A percentile compares a stretch with the other conserved stretches of the same genome.
phyloP scores from a whole-genome alignment of 2,888 invertebrate genomes.

The Exephanes ischioxanthus region DNA sequence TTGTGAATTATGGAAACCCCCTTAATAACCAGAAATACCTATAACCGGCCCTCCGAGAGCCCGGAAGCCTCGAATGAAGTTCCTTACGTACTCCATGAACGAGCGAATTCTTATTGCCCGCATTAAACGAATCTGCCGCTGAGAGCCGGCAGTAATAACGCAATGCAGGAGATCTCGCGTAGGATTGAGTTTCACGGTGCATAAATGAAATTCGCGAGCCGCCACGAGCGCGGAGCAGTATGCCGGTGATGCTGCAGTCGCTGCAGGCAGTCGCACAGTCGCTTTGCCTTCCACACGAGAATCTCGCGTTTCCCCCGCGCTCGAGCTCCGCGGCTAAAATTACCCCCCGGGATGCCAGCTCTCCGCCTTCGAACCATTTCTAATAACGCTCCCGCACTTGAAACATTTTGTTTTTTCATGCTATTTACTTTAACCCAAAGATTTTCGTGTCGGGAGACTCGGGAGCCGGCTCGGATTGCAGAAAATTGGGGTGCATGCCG shows the following conservation, averaged over 20 bases:
- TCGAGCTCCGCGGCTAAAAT: slow-evolving; percentile 61
- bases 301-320: slow-evolving; percentile 50
- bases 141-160: slow-evolving; percentile 25
- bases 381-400: slow-evolving; percentile 65
- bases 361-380: slow-evolving; percentile 63
- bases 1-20: not conserved
- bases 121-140: not conserved
- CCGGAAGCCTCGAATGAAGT: slow-evolving; percentile 19
- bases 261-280: slow-evolving; percentile 27
- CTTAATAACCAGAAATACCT: not conserved
- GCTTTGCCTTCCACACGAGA: slow-evolving; percentile 38
- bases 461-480: slow-evolving; percentile 15
- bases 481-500: slow-evolving; percentile 10
- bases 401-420: slow-evolving; percentile 53
- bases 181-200: slow-evolving; percentile 52
- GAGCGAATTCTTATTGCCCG: not conserved
- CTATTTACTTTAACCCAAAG: slow-evolving; percentile 15
- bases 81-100: slow-evolving; percentile 1
- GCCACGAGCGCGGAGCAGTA: slow-evolving; percentile 48
- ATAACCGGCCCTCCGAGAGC: not conserved
- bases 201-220: slow-evolving; percentile 34
- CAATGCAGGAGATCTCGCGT: not conserved
- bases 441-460: slow-evolving; percentile 21
- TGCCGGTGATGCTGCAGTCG: not conserved
- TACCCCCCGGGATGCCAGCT: slow-evolving; percentile 53